Evolutionary conservation across 2,888 invertebrate species (phyloP), one percentile per base, ranked within the genome.

Genomic region (Drosophila sordidapex): DNA sequence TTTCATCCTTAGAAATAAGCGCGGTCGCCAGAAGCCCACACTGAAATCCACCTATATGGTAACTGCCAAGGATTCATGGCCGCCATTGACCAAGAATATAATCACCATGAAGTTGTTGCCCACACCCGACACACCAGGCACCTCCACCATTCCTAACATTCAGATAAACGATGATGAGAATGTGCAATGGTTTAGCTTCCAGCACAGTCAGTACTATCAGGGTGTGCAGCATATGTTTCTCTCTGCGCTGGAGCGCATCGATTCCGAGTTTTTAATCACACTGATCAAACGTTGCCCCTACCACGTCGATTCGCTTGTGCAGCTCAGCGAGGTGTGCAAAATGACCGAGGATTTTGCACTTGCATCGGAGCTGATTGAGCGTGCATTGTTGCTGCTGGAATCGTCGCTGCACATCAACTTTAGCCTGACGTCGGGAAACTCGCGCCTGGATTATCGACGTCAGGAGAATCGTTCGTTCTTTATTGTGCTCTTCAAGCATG

Each of bases 391-490:
- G 90, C 95, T 95, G 71, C 94, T 97, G 87, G 97, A 98, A 93
- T 95, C 95, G 81, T 95, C 96, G 38, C 95, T 97, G 90, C 97
- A 97, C 93, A 95, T 97, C 0, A 93, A 95, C 57, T 98, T 98
- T 91, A 96, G 96, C 90, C 92, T 97, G 56, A 95, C 96, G 0
- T 95, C 95, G 49, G 96, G 96, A 35, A 95, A 94, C 77, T 97
- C 96, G 90, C 94, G 96, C 61, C 92, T 98, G 51, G 96, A 97
- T 91, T 98, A 97, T 90, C 94, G 94, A 62, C 94, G 95, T 76
- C 96, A 96, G 91, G 97, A 97, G 92, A 98, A 98, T 93, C 95
- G 97, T 79, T 94, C 96, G 6, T 94, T 98, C 75, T 98, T 95
- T 91, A 95, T 98, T 66, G 95, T 97, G 0, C 92, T 98, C 31